These are phyloP conservation scores for Lumbricus terrestris DNA, from an alignment of 2,888 invertebrate species.

Conservation along the genomic window DNA sequence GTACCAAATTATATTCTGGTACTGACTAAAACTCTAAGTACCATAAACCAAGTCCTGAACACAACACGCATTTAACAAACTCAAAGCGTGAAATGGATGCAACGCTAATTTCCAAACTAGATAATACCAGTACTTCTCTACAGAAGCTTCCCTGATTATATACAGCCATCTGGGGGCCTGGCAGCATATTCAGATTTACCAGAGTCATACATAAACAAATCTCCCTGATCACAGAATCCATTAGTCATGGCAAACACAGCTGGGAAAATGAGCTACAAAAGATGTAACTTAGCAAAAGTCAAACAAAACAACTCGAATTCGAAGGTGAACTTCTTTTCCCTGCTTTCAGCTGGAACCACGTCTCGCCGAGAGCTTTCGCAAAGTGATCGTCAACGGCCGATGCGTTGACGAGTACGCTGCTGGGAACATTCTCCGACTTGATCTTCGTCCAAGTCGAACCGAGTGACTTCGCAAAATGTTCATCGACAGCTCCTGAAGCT, in stretches of 20 bases:
- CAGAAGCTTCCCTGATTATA: not conserved
- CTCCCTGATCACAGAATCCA: conserved; percentile 3
- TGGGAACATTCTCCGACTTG: not conserved
- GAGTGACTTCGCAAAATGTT: not conserved
- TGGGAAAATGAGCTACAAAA: not conserved
- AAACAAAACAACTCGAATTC: not conserved
- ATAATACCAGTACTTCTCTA: not conserved
- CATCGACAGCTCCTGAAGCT: not conserved
- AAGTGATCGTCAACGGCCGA: not conserved
- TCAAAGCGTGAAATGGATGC: not conserved
- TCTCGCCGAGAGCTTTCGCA: not conserved
- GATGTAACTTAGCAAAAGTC: not conserved
- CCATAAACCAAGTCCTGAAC: not conserved
- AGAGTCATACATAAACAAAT: not conserved
- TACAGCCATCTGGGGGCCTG: not conserved
- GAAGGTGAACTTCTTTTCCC: not conserved
- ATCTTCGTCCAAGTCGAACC: not conserved
- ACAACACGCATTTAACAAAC: not conserved
- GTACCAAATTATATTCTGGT: not conserved
- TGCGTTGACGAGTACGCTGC: not conserved
- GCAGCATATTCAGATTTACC: not conserved
- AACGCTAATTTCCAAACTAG: not conserved
- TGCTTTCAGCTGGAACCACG: not conserved
- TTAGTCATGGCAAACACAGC: not conserved
- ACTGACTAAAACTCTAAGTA: not conserved